phyloP scores from a whole-genome alignment of 2,113 vertebrate species.

The Rhegmatorhina hoffmannsi region DNA sequence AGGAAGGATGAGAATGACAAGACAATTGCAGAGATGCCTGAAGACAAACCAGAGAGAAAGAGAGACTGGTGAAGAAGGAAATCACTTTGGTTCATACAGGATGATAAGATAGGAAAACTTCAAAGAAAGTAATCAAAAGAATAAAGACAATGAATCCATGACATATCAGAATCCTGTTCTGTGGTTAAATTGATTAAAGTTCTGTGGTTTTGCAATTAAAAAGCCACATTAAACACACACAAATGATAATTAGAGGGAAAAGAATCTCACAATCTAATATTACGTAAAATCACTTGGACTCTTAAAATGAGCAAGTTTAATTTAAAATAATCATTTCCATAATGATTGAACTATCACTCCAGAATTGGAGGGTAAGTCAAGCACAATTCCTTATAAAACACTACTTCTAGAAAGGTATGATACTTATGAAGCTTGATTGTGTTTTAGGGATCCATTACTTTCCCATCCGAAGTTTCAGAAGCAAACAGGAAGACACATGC shows the following conservation, averaged over 20 bases:
- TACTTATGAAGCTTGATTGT: neutral
- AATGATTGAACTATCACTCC: neutral
- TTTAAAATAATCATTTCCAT: neutral
- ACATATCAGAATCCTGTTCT: neutral
- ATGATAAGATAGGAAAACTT: slow-evolving; percentile 15
- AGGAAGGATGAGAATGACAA: neutral
- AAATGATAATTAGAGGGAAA: neutral
- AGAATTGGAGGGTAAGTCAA: neutral
- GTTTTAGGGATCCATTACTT: neutral
- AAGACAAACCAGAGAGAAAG: neutral
- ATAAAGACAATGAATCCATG: neutral
- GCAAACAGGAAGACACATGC: neutral
- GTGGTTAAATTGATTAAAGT: neutral
- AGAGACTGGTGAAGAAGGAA: neutral
- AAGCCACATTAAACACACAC: neutral
- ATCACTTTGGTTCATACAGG: neutral
- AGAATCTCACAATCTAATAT: neutral
- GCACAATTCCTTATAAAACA: neutral
- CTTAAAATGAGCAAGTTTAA: neutral
- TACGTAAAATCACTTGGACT: neutral
- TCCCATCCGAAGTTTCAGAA: neutral
- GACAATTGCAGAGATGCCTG: slow-evolving; percentile 5
- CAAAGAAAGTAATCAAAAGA: slow-evolving; percentile 37
- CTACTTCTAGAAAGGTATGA: neutral
- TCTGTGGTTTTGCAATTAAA: neutral